Percentiles rank a stretch among this genome's conserved stretches.
Conservation (phyloP, 2,797 vertebrate species). For the Ptychadena robeensis region DNA sequence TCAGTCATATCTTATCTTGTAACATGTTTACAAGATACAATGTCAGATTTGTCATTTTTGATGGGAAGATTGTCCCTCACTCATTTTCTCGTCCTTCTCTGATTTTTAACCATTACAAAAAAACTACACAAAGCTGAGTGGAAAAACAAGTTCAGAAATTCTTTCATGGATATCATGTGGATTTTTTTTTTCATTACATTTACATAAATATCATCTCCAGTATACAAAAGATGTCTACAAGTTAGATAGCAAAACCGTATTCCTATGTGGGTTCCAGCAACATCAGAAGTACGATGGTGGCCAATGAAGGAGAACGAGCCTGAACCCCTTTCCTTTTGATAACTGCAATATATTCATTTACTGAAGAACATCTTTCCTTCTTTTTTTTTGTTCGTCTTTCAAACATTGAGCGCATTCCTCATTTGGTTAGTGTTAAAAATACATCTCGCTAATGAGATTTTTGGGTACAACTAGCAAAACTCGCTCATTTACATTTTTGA, state of each 20-base stretch:
- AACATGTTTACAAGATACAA: too few relatives aligned
- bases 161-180: background rate
- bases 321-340: constrained; percentile 42
- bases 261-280: background rate
- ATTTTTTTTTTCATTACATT: background rate
- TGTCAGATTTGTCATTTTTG: too few relatives aligned
- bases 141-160: background rate
- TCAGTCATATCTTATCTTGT: too few relatives aligned
- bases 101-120: background rate
- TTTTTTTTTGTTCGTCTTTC: constrained; percentile 54
- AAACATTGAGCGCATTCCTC: constrained; percentile 46
- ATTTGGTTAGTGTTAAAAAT: constrained; percentile 53
- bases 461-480: constrained; percentile 55
- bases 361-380: constrained; percentile 41
- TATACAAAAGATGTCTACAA: background rate
- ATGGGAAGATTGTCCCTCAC: background rate
- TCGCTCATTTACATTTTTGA: constrained; percentile 58
- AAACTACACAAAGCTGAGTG: background rate
- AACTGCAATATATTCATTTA: constrained; percentile 50
- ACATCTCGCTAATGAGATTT: constrained; percentile 57
- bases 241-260: background rate
- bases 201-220: background rate
- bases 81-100: background rate
- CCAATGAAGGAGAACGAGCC: constrained; percentile 35
- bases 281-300: constrained; percentile 26